phyloP scores from a whole-genome alignment of 2,113 vertebrate species.

The Columba livia region DNA sequence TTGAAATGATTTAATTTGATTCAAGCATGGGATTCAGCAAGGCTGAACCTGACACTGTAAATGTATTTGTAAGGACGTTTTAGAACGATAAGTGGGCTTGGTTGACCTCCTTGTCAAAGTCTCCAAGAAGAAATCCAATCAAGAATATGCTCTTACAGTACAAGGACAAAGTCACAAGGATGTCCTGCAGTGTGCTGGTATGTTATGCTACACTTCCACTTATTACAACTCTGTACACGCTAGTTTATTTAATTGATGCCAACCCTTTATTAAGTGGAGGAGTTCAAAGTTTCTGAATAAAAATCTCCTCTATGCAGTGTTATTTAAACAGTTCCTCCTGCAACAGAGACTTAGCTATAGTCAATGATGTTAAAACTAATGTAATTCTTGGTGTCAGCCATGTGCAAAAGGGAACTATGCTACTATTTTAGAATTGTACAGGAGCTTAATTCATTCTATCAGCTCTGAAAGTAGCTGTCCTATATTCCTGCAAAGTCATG shows the following conservation, averaged over 20 bases:
- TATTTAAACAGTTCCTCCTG: background rate
- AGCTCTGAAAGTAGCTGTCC: too few species aligned
- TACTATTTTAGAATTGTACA: background rate
- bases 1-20: conserved; percentile 47
- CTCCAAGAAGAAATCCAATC: conserved; percentile 8
- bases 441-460: background rate
- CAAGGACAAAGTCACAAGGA: background rate
- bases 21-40: background rate
- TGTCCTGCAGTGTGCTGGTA: background rate
- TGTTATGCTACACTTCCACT: background rate
- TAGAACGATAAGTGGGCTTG: background rate
- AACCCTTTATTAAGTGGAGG: background rate
- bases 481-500: background rate
- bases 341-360: background rate
- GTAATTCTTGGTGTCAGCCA: background rate
- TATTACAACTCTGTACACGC: background rate
- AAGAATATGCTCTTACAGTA: background rate
- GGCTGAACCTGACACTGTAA: conserved; percentile 26
- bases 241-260: background rate
- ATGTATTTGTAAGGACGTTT: conserved; percentile 52
- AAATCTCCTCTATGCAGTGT: background rate
- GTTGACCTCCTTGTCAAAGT: conserved; percentile 21
- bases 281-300: background rate
- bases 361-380: background rate
- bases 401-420: background rate